Conservation (phyloP, 2,113 vertebrate genomes). For the Hiodon tergisus region DNA sequence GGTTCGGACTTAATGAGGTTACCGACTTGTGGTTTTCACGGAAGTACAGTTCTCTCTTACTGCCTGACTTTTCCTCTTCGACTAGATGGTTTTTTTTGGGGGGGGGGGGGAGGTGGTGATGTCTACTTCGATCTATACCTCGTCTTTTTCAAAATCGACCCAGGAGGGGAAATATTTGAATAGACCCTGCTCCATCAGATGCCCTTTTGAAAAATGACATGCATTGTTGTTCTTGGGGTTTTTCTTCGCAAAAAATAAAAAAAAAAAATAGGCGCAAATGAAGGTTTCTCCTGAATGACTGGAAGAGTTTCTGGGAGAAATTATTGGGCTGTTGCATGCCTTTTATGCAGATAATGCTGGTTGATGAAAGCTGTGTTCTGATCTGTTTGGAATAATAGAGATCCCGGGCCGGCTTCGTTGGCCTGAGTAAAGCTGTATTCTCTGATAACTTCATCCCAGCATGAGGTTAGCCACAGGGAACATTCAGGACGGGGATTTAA, state of each 20-base stretch:
- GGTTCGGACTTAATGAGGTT: no score
- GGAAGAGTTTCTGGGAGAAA: constrained; percentile 74
- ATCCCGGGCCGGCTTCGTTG: constrained; percentile 77
- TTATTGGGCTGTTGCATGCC: constrained; percentile 80
- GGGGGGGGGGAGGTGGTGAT: constrained; percentile 45
- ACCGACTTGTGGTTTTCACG: no score
- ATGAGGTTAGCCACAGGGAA: constrained; percentile 40
- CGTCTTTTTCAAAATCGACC: constrained; percentile 46
- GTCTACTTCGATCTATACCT: constrained; percentile 51
- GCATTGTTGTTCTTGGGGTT: constrained; percentile 65
- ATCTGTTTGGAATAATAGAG: constrained; percentile 78
- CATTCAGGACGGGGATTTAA: constrained; percentile 30
- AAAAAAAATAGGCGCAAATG: constrained; percentile 58
- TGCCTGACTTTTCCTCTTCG: no score
- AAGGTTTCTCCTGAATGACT: constrained; percentile 78
- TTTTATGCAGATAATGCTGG: constrained; percentile 86
- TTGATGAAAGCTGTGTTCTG: constrained; percentile 84
- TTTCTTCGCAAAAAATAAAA: constrained; percentile 7
- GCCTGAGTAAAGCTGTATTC: constrained; percentile 82
- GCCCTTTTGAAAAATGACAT: constrained; percentile 61
- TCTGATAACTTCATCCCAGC: constrained; percentile 91
- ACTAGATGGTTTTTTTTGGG: neutral
- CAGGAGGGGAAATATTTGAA: constrained; percentile 48
- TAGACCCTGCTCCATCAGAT: constrained; percentile 61
- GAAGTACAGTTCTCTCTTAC: no score